Evolutionary conservation across 1,140 invertebrate species (phyloP), one percentile per base, ranked within the genome.

Genomic region (Chymomyza costata): DNA sequence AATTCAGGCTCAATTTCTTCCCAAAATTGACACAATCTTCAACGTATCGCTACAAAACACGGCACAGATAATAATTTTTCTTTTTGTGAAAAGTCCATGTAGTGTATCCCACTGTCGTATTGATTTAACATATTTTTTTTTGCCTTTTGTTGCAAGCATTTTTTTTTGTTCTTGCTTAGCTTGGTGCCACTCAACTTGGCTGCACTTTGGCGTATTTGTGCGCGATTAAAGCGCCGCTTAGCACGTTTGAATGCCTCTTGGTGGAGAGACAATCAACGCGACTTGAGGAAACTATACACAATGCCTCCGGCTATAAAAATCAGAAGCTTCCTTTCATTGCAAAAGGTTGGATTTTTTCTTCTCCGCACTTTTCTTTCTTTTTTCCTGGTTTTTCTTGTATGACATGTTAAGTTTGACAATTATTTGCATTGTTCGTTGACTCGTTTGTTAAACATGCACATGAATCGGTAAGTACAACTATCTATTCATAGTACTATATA

Each of bases 361-460:
- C 13, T 34, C 13, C 3, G 7, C 31, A 1, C 8, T 14, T 45
- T 14, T 16, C 18, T 25, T 52, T 46, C 30, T 52, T 35, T 43
- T 45, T 50, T 34, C 13, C 11, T 52, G 25, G 34, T 38, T 49
- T 55, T 38, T 38, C 34, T 25, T 52, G 32, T 44, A 58, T 67
- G 40, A 45, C 64, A 46, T 49, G 73, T 59, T 68, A 58, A 66
- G 68, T 71, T 71, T 80, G 73, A 80, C 73, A 80, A 80, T 80
- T 80, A 80, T 80, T 80, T 80, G 73, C 73, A 80, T 80, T 80
- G 73, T 80, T 80, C 73, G 73, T 41, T 73, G 45, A 62, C 40
- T 78, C 71, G 66, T 66, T 76, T 76, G 71, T 63, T 76, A 57
- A 70, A 76, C 66, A 76, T 76, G 51, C 71, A 70, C 71, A 76